Base-by-base conservation (phyloP, 2,797 vertebrate species). In the Chelon labrosus region DNA sequence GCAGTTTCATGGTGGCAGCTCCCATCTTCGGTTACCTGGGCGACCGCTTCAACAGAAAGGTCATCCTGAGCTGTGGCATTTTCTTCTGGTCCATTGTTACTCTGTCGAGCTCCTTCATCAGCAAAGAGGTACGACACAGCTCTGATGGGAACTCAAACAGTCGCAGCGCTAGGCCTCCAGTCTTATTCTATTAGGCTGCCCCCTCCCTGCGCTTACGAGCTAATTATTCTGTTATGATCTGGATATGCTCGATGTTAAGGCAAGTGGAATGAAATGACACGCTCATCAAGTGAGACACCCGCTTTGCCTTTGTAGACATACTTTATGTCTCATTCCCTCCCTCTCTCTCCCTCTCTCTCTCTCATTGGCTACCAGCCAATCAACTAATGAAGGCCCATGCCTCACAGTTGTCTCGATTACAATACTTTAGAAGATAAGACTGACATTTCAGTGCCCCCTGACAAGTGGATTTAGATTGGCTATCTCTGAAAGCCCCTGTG, bases 1-100 rank as follows among this genome's bases (percentile, higher is more conserved):
- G 95, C 84, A 97, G 96, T 82, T 96, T 97, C 91, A 96, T 98
- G 95, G 85, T 98, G 84, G 92, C 96, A 76, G 97, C 97, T 6
- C 97, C 97, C 1, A 79, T 96, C 86, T 98, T 98, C 20, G 97
- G 97, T 75, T 99, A 97, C 91, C 95, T 99, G 0, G 96, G 97
- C 19, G 97, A 99, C 89, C 95, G 95, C 44, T 96, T 96, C 92
- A 95, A 96, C 81, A 94, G 97, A 90, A 99, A 97, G 90, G 80
- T 92, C 88, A 96, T 95, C 73, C 95, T 99, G 91, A 93, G 94
- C 74, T 90, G 87, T 50, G 97, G 97, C 47, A 93, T 98, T 89
- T 85, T 94, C 86, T 93, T 96, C 83, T 98, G 97, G 97, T 96
- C 96, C 39, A 90, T 82, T 22, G 95, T 95, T 2, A 96, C 96